These are phyloP conservation scores for Asteroscopus sphinx DNA, from an alignment of 2,888 invertebrate genomes.

Conservation along the genomic window DNA sequence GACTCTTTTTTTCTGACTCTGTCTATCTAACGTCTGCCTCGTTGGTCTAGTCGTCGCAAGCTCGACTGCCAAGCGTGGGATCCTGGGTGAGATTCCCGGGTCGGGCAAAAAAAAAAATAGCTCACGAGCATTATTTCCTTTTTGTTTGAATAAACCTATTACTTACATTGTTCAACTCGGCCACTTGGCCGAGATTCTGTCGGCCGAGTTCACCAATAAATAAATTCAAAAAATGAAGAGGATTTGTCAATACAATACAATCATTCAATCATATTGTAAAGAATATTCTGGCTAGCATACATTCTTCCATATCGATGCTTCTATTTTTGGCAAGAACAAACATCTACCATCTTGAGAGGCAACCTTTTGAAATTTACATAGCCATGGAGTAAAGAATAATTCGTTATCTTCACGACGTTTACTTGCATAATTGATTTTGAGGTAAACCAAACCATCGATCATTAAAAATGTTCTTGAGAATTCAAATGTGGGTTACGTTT, in stretches of 20 bases:
- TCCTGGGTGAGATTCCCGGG: no score
- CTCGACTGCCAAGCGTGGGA: no score
- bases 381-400: constrained; percentile 45
- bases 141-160: no score
- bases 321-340: constrained; percentile 48
- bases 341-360: constrained; percentile 23
- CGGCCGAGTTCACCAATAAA: no score
- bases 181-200: no score
- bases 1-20: not conserved
- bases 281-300: not conserved
- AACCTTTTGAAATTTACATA: constrained; percentile 64
- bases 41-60: no score
- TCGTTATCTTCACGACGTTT: constrained; percentile 59
- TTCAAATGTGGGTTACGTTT: not conserved
- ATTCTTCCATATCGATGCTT: constrained; percentile 37
- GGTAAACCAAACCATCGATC: constrained; percentile 4
- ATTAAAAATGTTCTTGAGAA: constrained; percentile 2
- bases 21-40: not conserved
- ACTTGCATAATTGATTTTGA: constrained; percentile 56
- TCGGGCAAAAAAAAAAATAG: no score
- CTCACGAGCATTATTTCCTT: no score
- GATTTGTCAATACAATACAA: no score
- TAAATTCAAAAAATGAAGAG: no score
- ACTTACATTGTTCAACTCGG: no score
- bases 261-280: no score